These are phyloP conservation scores for Cottus gobio DNA, from an alignment of 2,113 vertebrate species.

Conservation along the genomic window DNA sequence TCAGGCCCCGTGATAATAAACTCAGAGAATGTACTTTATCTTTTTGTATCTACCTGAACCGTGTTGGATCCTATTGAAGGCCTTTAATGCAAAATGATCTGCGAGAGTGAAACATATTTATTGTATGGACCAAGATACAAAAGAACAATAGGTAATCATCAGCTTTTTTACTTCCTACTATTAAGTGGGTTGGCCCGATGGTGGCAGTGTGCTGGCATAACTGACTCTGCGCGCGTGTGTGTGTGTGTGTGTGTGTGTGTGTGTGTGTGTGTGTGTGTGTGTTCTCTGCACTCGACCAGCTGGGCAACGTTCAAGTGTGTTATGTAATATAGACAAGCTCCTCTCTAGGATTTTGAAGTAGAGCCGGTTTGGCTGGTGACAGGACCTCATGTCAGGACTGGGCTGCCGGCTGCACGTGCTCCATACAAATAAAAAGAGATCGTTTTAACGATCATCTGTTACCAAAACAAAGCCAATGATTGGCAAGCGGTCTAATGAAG, in stretches of 20 bases:
- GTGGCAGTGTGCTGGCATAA: too few species aligned
- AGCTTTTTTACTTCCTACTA: neutral
- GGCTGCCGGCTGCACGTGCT: neutral
- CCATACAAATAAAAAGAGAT: neutral
- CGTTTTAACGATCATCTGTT: neutral
- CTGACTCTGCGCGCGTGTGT: too few species aligned
- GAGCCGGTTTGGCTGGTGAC: constrained; percentile 43
- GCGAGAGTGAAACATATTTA: neutral
- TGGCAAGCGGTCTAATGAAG: neutral
- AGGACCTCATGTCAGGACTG: neutral
- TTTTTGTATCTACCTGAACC: neutral
- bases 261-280: constrained; percentile 18
- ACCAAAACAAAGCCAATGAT: neutral
- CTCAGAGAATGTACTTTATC: neutral
- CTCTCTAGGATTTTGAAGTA: constrained; percentile 18
- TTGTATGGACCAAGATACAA: neutral
- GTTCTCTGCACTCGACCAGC: constrained; percentile 28
- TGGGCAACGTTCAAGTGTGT: constrained; percentile 50
- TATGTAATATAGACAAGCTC: constrained; percentile 61
- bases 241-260: too few species aligned
- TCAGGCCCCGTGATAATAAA: constrained; percentile 20
- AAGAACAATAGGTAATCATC: constrained; percentile 28
- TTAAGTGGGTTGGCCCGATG: neutral
- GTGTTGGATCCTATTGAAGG: rapidly evolving
- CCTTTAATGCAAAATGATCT: neutral